Evolutionary conservation across 2,113 vertebrate genomes (phyloP), one percentile per base, ranked within the genome.

Genomic region (Syngnathus typhle): DNA sequence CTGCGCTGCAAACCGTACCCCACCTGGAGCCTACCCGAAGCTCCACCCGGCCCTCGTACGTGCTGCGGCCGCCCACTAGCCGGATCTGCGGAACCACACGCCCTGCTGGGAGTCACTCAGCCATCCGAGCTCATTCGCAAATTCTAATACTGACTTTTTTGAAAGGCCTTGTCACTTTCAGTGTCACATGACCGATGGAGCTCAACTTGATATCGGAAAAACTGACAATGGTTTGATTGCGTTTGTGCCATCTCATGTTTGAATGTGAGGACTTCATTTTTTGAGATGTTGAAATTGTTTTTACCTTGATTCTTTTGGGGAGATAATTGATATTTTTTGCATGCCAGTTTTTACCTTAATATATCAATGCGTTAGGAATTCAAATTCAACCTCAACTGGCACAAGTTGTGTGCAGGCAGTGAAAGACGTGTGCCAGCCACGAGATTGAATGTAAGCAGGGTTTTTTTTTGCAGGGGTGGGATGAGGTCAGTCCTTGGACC

Each of bases 1-100:
- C 91, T 62, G 92, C 80, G 80, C 92, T 93, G 93, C 94, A 95
- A 73, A 95, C 87, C 7, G 85, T 92, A 77, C 94, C 94, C 92
- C 94, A 95, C 84, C 81, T 89, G 82, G 89, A 90, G 72, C 93
- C 92, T 71, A 88, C 89, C 89, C 91, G 91, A 89, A 94, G 90
- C 88, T 94, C 93, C 89, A 94, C 89, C 1, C 92, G 91, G 67
- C 94, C 93, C 86, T 95, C 94, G 64, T 88, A 92, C 6, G 21
- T 67, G 0, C 88, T 92, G 61, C 92, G 90, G 70, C 93, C 93
- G 19, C 93, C 92, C 2, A 84, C 89, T 49, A 94, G 87, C 81
- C 93, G 93, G 86, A 95, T 90, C 93, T 94, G 93, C 21, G 37
- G 84, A 32, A 88, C 44, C 44, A 58, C 43, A 85, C 64, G 77